Conservation (phyloP, 1,140 invertebrate species). For the Caenorhabditis remanei region DNA sequence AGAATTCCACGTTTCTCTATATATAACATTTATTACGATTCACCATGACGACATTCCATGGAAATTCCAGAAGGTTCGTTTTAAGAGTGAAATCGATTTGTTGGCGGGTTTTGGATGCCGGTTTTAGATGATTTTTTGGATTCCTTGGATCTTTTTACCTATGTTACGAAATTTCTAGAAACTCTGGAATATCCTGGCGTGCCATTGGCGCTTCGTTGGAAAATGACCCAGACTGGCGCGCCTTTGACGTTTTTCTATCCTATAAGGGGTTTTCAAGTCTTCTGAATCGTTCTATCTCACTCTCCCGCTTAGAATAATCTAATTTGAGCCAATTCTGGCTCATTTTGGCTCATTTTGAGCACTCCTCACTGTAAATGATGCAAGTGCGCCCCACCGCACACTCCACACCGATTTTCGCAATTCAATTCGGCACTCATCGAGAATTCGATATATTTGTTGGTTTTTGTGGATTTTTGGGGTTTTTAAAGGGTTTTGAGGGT, state of each 20-base stretch:
- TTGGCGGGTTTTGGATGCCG: no score
- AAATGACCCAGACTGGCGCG: no score
- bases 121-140: no score
- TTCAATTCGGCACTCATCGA: background rate
- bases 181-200: no score
- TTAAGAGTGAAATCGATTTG: no score
- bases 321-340: background rate
- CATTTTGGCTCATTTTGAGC: background rate
- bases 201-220: no score
- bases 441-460: background rate
- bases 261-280: no score
- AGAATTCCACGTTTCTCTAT: background rate
- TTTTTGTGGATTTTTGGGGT: background rate
- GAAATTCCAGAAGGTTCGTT: no score
- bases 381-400: conserved; percentile 3
- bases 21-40: background rate
- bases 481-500: background rate
- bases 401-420: conserved; percentile 7
- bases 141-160: no score
- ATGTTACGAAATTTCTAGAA: no score
- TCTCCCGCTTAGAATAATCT: background rate
- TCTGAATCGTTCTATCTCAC: background rate
- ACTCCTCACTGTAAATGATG: background rate
- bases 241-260: no score
- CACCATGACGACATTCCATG: background rate